Percentiles rank a stretch among this genome's conserved stretches.
These are phyloP conservation scores for Apamea anceps DNA, from an alignment of 2,888 invertebrate genomes.

Conservation along the genomic window DNA sequence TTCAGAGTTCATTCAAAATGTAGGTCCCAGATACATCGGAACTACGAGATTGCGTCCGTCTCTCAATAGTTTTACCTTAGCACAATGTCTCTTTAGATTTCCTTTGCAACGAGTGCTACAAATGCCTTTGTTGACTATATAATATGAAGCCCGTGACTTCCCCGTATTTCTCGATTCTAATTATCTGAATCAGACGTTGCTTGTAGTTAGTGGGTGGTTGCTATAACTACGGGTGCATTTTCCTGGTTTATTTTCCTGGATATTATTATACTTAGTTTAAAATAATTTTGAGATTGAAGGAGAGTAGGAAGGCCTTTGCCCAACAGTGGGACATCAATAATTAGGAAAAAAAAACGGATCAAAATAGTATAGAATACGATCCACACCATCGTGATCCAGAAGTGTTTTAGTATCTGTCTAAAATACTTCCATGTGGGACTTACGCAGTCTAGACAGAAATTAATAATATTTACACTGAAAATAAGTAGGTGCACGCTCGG, in stretches of 20 bases:
- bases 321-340: background rate
- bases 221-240: background rate
- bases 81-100: conserved; percentile 31
- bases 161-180: conserved; percentile 12
- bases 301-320: background rate
- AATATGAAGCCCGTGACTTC: conserved; percentile 21
- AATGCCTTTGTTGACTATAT: conserved; percentile 24
- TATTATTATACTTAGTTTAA: background rate
- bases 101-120: conserved; percentile 13
- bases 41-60: conserved; percentile 33
- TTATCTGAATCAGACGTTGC: conserved; percentile 7
- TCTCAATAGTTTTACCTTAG: conserved; percentile 35
- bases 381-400: background rate
- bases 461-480: background rate
- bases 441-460: background rate
- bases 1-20: conserved; percentile 43
- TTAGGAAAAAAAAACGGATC: background rate
- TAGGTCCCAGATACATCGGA: conserved; percentile 8
- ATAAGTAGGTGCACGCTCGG: background rate
- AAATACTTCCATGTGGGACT: background rate
- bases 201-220: background rate
- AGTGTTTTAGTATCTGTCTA: background rate
- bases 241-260: background rate
- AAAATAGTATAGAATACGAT: background rate
- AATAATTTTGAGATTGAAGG: background rate